Percentiles rank a stretch among this genome's conserved stretches.
Conservation (phyloP, 2,797 vertebrate species). For the Odontamblyopus lacepedii region DNA sequence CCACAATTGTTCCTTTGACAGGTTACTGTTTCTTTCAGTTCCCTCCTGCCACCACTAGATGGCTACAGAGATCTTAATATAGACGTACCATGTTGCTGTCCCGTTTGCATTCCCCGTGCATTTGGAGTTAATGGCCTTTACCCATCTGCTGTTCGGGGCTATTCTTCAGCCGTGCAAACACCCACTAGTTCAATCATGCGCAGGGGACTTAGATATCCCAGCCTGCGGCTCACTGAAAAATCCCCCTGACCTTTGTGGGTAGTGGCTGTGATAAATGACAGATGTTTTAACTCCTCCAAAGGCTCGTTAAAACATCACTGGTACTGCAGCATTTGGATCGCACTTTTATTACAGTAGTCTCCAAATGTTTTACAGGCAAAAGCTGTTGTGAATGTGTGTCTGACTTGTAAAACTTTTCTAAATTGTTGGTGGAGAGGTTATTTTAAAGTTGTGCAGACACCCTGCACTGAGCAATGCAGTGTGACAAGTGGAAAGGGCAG, state of each 20-base stretch:
- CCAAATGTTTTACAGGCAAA: slow-evolving; percentile 33
- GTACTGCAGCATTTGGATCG: slow-evolving; percentile 41
- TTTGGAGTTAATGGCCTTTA: slow-evolving; percentile 66
- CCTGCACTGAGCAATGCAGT: not conserved
- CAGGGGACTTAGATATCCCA: slow-evolving; percentile 30
- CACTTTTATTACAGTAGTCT: slow-evolving; percentile 42
- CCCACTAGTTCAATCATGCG: slow-evolving; percentile 53
- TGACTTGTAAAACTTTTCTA: slow-evolving; percentile 23
- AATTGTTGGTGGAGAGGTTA: not conserved
- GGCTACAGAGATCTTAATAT: slow-evolving; percentile 52
- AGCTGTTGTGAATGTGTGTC: slow-evolving; percentile 30
- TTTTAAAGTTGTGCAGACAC: slow-evolving; percentile 14
- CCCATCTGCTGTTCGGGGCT: slow-evolving; percentile 34
- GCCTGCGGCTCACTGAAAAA: slow-evolving; percentile 56
- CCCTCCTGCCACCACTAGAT: slow-evolving; percentile 66
- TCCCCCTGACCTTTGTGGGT: slow-evolving; percentile 68
- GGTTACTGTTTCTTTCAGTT: slow-evolving; percentile 32
- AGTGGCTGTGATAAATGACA: slow-evolving; percentile 62
- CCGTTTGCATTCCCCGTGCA: slow-evolving; percentile 11
- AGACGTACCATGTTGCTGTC: slow-evolving; percentile 8
- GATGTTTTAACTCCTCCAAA: slow-evolving; percentile 61
- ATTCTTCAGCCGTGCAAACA: slow-evolving; percentile 57
- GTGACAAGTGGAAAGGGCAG: slow-evolving; percentile 13
- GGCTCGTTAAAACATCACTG: slow-evolving; percentile 45
- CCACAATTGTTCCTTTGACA: slow-evolving; percentile 21